Evolutionary conservation across 2,113 vertebrate species (phyloP).

Genomic region (Buteo buteo): DNA sequence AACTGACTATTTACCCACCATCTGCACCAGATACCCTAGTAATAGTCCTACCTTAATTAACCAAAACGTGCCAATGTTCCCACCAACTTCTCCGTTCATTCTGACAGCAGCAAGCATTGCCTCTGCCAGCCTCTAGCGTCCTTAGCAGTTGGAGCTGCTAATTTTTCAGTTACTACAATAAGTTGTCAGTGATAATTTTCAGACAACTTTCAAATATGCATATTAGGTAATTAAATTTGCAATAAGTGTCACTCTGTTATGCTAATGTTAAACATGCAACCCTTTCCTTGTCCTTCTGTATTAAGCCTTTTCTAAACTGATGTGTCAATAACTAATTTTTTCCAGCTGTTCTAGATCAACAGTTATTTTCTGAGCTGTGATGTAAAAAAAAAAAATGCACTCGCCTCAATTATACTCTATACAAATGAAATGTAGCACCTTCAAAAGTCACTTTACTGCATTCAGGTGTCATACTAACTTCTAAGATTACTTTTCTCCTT

Average conservation of each 20-base stretch:
- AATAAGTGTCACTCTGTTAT: background rate
- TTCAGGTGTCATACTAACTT: background rate
- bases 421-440: background rate
- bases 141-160: background rate
- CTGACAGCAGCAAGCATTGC: background rate
- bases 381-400: background rate
- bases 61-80: background rate
- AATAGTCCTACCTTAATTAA: background rate
- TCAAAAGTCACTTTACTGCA: background rate
- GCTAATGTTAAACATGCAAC: background rate
- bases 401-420: background rate
- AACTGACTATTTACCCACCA: background rate
- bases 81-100: background rate
- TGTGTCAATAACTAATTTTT: slow-evolving; percentile 29
- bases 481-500: background rate
- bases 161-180: background rate
- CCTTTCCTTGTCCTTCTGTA: slow-evolving; percentile 5
- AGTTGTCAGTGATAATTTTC: background rate
- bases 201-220: slow-evolving; percentile 19
- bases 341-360: slow-evolving; percentile 14
- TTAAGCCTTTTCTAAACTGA: slow-evolving; percentile 33
- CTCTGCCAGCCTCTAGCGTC: background rate
- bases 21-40: background rate
- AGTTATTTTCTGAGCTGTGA: background rate
- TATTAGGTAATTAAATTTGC: slow-evolving; percentile 50